These are phyloP conservation scores for Laspeyria flexula DNA, from an alignment of 2,888 invertebrate species.

Conservation along the genomic window DNA sequence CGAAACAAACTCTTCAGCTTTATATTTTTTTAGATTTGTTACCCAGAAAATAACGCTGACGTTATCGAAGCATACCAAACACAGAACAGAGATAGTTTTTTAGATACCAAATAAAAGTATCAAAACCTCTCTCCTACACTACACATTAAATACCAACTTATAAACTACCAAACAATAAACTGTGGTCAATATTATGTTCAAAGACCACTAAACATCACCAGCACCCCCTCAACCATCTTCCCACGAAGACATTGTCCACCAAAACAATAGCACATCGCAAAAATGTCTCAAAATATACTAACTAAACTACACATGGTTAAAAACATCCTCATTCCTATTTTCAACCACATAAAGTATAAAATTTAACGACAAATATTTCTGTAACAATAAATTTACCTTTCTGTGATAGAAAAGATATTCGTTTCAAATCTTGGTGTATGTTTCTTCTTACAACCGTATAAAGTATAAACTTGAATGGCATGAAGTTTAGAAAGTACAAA, in stretches of 20 bases:
- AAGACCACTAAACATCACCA: constrained; percentile 54
- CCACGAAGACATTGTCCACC: constrained; percentile 64
- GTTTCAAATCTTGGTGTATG: too few relatives aligned
- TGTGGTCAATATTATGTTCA: constrained; percentile 68
- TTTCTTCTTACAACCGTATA: too few relatives aligned
- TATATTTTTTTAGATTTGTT: too few relatives aligned
- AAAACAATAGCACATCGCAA: constrained; percentile 59
- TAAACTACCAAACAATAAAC: constrained; percentile 72
- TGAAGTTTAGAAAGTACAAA: background rate
- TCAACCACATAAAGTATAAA: constrained; percentile 27
- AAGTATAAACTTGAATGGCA: constrained; percentile 22
- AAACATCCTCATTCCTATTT: constrained; percentile 22
- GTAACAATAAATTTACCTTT: constrained; percentile 22
- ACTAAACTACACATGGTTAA: constrained; percentile 30
- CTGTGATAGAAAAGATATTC: constrained; percentile 36
- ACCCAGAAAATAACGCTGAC: too few relatives aligned
- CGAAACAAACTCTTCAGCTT: too few relatives aligned
- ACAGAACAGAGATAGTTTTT: too few relatives aligned
- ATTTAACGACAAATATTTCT: constrained; percentile 6
- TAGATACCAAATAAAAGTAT: too few relatives aligned
- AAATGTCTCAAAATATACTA: constrained; percentile 69
- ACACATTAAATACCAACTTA: constrained; percentile 74
- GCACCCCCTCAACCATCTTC: constrained; percentile 62
- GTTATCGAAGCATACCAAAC: too few relatives aligned
- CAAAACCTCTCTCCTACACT: constrained; percentile 46